A percentile compares a stretch with the other conserved stretches of the same genome.
phyloP scores from a whole-genome alignment of 2,888 invertebrate species.

The Leucophenga maculata region DNA sequence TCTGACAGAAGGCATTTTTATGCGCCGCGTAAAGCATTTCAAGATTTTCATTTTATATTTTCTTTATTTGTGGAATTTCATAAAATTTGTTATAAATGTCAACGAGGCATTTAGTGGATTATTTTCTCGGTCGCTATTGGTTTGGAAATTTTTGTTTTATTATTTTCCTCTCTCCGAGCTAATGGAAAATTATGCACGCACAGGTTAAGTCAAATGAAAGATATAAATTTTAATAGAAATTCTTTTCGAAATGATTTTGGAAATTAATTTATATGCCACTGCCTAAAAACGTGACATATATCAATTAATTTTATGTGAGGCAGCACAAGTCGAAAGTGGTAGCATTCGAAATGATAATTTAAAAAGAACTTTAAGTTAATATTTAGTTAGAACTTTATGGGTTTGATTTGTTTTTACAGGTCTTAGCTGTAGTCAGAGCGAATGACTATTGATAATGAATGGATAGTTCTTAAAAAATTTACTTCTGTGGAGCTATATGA shows the following conservation, averaged over 20 bases:
- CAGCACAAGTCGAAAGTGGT: too few relatives aligned
- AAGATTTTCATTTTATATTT: background rate
- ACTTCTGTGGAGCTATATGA: too few relatives aligned
- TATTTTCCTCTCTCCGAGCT: background rate
- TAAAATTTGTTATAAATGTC: constrained; percentile 24
- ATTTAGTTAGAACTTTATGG: too few relatives aligned
- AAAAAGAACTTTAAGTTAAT: too few relatives aligned
- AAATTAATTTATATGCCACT: constrained; percentile 16
- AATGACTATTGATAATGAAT: too few relatives aligned
- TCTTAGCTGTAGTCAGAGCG: too few relatives aligned
- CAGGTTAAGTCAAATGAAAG: background rate
- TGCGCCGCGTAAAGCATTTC: background rate
- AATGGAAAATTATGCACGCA: constrained; percentile 18
- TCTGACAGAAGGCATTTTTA: constrained; percentile 13
- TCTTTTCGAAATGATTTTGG: background rate
- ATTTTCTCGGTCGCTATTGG: too few relatives aligned
- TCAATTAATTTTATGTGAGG: constrained; percentile 13
- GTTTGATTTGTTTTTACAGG: too few relatives aligned
- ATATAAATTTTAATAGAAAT: background rate
- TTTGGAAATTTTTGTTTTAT: background rate
- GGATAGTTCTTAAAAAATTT: too few relatives aligned
- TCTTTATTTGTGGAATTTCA: constrained; percentile 1
- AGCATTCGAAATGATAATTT: too few relatives aligned
- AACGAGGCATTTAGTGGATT: constrained; percentile 13
- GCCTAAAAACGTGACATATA: constrained; percentile 7